These are phyloP conservation scores for Teinopalpus imperialis DNA, from an alignment of 2,888 invertebrate genomes.

Conservation along the genomic window DNA sequence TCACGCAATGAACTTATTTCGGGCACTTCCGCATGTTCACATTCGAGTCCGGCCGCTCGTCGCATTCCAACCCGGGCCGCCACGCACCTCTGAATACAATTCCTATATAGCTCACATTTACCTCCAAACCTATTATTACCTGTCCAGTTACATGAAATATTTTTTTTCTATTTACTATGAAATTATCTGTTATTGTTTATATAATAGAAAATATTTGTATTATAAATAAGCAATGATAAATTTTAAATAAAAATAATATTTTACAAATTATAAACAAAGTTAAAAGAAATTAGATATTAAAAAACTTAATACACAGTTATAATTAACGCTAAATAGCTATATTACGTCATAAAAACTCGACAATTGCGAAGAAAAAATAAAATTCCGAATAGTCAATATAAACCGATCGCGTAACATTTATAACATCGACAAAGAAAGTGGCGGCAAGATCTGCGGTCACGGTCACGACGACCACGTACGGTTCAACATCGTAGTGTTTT, in stretches of 20 bases:
- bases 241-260: too few relatives aligned
- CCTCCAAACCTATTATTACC: constrained; percentile 16
- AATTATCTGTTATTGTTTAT: too few relatives aligned
- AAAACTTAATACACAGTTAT: not conserved
- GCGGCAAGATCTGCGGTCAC: constrained; percentile 68
- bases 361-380: not conserved
- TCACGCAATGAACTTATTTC: constrained; percentile 71
- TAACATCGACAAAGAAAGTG: constrained; percentile 61
- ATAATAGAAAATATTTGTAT: too few relatives aligned
- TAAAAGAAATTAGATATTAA: too few relatives aligned
- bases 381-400: constrained; percentile 4
- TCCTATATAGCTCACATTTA: constrained; percentile 32
- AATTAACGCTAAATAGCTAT: not conserved
- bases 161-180: too few relatives aligned
- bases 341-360: not conserved
- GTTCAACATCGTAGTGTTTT: constrained; percentile 66
- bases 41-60: constrained; percentile 56
- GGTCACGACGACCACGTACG: constrained; percentile 60
- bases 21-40: constrained; percentile 72
- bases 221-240: too few relatives aligned
- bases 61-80: constrained; percentile 57
- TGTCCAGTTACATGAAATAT: not conserved
- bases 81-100: constrained; percentile 30
- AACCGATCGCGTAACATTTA: constrained; percentile 20
- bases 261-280: too few relatives aligned